Evolutionary conservation across 2,797 vertebrate genomes (phyloP).

Genomic region (Clarias platycephalus): DNA sequence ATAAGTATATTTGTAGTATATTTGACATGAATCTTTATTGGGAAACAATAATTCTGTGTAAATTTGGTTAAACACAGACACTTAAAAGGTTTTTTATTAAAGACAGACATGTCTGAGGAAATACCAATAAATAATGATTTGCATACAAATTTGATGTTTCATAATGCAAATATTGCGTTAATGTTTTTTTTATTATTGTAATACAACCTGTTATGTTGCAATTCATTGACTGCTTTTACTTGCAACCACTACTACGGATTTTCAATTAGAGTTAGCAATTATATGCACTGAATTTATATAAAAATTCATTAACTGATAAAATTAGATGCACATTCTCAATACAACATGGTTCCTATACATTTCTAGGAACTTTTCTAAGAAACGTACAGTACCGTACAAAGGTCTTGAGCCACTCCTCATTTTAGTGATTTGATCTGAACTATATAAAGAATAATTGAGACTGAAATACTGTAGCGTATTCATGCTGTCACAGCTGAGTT

Average conservation of each 20-base stretch:
- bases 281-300: not conserved
- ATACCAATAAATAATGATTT: constrained; percentile 3
- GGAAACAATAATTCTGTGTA: constrained; percentile 13
- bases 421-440: too few relatives aligned
- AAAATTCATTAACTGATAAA: not conserved
- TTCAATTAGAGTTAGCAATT: constrained; percentile 3
- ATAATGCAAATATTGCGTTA: not conserved
- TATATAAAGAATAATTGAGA: not conserved
- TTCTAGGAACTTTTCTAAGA: not conserved
- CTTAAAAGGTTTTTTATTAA: constrained; percentile 8
- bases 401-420: too few relatives aligned
- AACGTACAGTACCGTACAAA: too few relatives aligned
- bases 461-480: not conserved
- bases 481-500: not conserved
- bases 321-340: not conserved
- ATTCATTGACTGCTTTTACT: constrained; percentile 6
- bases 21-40: not conserved
- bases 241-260: not conserved
- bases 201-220: not conserved
- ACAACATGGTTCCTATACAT: not conserved
- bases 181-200: constrained; percentile 1
- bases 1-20: constrained; percentile 14
- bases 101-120: constrained; percentile 4
- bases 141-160: not conserved
- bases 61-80: constrained; percentile 7